A percentile compares a stretch with the other conserved stretches of the same genome.
Evolutionary conservation across 2,113 vertebrate species (phyloP).

Genomic region (Spea bombifrons): DNA sequence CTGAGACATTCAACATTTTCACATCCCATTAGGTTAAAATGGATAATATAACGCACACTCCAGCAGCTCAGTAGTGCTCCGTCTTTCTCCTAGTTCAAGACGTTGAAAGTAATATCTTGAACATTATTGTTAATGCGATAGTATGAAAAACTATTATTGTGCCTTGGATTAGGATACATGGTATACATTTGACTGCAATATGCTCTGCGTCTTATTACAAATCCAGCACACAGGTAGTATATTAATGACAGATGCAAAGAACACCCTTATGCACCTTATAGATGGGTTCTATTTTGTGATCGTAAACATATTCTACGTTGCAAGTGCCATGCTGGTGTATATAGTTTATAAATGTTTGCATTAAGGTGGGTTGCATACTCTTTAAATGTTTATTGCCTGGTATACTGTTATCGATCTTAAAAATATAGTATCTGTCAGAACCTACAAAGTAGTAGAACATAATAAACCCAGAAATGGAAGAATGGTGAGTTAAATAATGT

Average conservation of each 20-base stretch:
- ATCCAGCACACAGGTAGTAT: neutral
- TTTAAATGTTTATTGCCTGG: too few species aligned
- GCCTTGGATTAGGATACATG: slow-evolving; percentile 3
- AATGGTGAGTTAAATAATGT: too few species aligned
- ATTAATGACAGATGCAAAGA: neutral
- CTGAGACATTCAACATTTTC: slow-evolving; percentile 40
- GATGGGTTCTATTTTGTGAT: too few species aligned
- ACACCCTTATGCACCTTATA: too few species aligned
- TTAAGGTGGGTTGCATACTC: too few species aligned
- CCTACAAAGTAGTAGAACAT: too few species aligned
- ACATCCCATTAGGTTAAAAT: slow-evolving; percentile 47
- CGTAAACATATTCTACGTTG: too few species aligned
- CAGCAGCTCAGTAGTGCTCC: slow-evolving; percentile 7
- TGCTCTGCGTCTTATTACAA: neutral
- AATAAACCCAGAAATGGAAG: too few species aligned
- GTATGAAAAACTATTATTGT: slow-evolving; percentile 4
- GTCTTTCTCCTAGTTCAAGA: slow-evolving; percentile 17
- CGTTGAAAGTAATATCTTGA: slow-evolving; percentile 10
- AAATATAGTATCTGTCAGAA: too few species aligned
- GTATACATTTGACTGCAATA: neutral
- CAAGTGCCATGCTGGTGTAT: too few species aligned
- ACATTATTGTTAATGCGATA: slow-evolving; percentile 27
- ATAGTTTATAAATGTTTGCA: too few species aligned
- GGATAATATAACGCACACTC: slow-evolving; percentile 40
- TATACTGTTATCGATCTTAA: too few species aligned